A percentile compares a stretch with the other conserved stretches of the same genome.
Conservation (phyloP, 2,113 vertebrate species). For the Mesoclemmys tuberculata region DNA sequence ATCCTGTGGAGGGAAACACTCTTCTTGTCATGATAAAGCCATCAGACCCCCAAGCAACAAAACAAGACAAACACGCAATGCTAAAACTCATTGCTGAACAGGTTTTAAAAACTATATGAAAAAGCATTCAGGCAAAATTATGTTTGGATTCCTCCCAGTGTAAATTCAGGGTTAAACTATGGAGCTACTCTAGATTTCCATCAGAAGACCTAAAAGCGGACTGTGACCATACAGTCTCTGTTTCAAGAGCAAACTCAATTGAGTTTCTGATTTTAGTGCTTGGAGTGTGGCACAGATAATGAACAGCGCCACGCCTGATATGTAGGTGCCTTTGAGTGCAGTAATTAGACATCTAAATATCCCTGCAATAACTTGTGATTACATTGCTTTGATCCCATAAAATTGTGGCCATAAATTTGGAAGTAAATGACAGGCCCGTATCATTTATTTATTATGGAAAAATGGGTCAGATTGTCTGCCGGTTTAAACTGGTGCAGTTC, state of each 20-base stretch:
- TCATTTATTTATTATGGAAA: fast-evolving
- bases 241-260: background rate
- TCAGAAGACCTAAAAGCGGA: background rate
- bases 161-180: background rate
- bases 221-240: fast-evolving
- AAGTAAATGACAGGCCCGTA: fast-evolving
- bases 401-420: background rate
- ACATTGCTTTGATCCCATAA: background rate
- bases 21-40: background rate
- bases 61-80: background rate
- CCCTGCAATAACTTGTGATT: background rate
- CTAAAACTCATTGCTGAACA: background rate
- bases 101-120: background rate
- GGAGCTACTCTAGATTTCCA: background rate
- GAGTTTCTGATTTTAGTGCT: background rate
- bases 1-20: background rate
- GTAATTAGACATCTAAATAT: background rate
- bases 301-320: fast-evolving
- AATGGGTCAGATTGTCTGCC: background rate
- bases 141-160: background rate
- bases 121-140: background rate
- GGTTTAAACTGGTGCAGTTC: fast-evolving
- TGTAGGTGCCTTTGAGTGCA: background rate
- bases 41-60: background rate
- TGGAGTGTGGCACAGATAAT: background rate